Percentiles rank a stretch among this genome's conserved stretches.
phyloP scores from a whole-genome alignment of 2,888 invertebrate species.

The Gandaritis pyraliata region DNA sequence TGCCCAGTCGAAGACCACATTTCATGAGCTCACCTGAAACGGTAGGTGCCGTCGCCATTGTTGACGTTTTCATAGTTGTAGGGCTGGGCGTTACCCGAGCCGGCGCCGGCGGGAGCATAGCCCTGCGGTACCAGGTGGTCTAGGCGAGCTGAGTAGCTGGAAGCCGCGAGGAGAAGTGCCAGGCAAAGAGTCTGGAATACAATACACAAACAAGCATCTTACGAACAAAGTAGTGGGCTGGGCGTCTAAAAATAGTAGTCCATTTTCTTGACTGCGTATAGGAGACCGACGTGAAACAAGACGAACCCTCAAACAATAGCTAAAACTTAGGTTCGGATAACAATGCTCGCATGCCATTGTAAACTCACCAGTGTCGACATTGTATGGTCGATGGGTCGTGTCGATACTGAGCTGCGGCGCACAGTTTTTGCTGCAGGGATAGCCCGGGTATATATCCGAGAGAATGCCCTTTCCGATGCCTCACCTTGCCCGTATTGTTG shows the following conservation, averaged over 20 bases:
- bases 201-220: not conserved
- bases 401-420: slow-evolving; percentile 57
- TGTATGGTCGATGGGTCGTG: slow-evolving; percentile 51
- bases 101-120: slow-evolving; percentile 54
- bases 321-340: slow-evolving; percentile 15
- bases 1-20: too few species aligned
- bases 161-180: slow-evolving; percentile 50
- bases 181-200: slow-evolving; percentile 58
- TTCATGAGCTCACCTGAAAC: slow-evolving; percentile 77
- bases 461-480: slow-evolving; percentile 78
- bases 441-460: slow-evolving; percentile 76
- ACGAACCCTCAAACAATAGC: slow-evolving; percentile 18
- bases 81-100: slow-evolving; percentile 65
- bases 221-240: too few species aligned
- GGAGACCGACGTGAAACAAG: not conserved
- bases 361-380: slow-evolving; percentile 71
- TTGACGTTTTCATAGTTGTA: slow-evolving; percentile 85
- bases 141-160: slow-evolving; percentile 61
- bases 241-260: too few species aligned
- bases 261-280: too few species aligned
- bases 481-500: slow-evolving; percentile 78
- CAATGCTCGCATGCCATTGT: slow-evolving; percentile 22
- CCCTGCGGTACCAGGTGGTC: slow-evolving; percentile 67
- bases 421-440: slow-evolving; percentile 70
- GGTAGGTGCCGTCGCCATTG: slow-evolving; percentile 87